Base-by-base conservation (phyloP, 2,113 vertebrate genomes). In the Echinops telfairi region DNA sequence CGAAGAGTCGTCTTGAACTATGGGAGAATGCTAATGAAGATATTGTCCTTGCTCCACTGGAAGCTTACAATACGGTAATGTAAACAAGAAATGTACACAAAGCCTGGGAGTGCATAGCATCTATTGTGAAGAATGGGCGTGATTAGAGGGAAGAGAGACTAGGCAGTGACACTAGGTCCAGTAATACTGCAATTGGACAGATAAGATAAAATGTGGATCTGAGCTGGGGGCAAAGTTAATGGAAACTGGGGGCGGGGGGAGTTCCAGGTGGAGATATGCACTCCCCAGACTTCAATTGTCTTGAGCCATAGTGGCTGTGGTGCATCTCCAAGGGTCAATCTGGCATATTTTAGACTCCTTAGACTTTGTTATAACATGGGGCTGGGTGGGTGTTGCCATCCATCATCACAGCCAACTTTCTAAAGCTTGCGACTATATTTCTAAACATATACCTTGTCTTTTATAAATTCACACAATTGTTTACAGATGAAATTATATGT, bases 21-120 rank as follows among this genome's bases (percentile, higher is more conserved):
- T 38, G 62, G 71, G 19, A 79, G 17, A 83, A 79, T 87, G 20
- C 75, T 60, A 83, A 40, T 58, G 43, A 79, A 92, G 29, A 87
- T n/a, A 90, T 53, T 76, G 8, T 33, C 6, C 43, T n/a, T 79
- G 38, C 16, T 88, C 68, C 73, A 83, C 57, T 62, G 58, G 31
- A 79, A 75, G 20, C n/a, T 78, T 68, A 87, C 16, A 86, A n/a
- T 68, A 58, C 53, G 64, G 17, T 5, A 73, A 68, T 80, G 7
- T 73, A 83, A 87, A 68, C 4, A 80, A 68, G 33, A 90, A 90
- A 36, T 80, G 83, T 8, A 77, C 8, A 53, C 40, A 90, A 87
- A 83, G 60, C 33, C 8, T 83, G 12, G 47, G 47, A 53, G 79
- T 57, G 68, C 43, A 87, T 70, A 83, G 16, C 36, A 66, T 0